phyloP scores from a whole-genome alignment of 2,113 vertebrate species.

The Xiphophorus couchianus region DNA sequence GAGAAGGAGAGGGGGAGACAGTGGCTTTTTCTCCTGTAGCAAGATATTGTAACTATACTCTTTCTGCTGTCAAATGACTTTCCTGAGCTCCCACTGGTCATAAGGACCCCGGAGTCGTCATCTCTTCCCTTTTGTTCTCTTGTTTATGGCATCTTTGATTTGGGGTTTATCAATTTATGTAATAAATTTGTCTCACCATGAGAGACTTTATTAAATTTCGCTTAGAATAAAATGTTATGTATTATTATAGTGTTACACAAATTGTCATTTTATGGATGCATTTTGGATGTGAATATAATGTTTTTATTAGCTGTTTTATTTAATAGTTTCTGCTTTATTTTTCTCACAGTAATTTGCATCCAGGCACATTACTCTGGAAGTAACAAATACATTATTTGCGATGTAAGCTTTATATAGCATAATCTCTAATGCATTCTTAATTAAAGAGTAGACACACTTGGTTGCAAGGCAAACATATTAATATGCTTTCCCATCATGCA shows the following conservation, averaged over 20 bases:
- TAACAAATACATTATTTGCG: neutral
- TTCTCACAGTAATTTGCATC: neutral
- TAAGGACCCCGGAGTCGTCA: constrained; percentile 45
- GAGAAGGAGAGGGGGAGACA: constrained; percentile 11
- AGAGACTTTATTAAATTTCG: constrained; percentile 8
- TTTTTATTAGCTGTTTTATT: neutral
- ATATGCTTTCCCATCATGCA: neutral
- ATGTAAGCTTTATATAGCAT: constrained; percentile 1
- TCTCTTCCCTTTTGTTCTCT: constrained; percentile 27
- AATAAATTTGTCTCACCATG: constrained; percentile 7
- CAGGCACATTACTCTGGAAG: neutral
- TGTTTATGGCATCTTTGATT: constrained; percentile 33
- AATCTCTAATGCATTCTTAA: neutral
- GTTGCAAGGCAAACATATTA: neutral
- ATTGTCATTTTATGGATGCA: neutral
- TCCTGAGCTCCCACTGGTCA: constrained; percentile 59
- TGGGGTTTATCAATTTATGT: constrained; percentile 41
- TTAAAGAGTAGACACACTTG: neutral
- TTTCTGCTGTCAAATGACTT: constrained; percentile 70
- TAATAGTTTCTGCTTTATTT: neutral
- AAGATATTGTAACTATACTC: constrained; percentile 63
- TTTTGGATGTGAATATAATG: neutral
- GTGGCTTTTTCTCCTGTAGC: constrained; percentile 63
- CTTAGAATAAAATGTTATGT: constrained; percentile 5
- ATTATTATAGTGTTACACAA: neutral